phyloP scores from a whole-genome alignment of 2,113 vertebrate genomes.

The Electrona antarctica region DNA sequence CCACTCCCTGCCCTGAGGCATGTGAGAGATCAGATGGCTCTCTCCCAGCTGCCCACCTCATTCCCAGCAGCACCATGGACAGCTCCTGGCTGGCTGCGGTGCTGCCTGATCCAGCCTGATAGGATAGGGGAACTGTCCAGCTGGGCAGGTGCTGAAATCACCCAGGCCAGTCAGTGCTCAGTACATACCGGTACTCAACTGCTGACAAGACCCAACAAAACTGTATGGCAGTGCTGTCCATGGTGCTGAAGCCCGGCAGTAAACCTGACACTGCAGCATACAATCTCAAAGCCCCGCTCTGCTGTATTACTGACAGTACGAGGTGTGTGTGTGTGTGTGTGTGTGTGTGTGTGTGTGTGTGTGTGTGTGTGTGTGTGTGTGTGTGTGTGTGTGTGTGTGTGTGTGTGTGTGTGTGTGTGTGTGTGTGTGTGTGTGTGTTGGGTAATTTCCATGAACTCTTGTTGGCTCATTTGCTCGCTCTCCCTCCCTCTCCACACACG shows the following conservation, averaged over 20 bases:
- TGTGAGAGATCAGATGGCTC: conserved; percentile 38
- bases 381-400: too few species aligned
- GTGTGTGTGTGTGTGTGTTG: background rate
- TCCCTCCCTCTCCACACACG: conserved; percentile 9
- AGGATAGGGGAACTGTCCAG: conserved; percentile 40
- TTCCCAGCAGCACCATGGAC: background rate
- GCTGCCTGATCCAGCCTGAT: background rate
- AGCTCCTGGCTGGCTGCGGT: conserved; percentile 23
- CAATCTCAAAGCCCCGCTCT: background rate
- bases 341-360: conserved; percentile 40
- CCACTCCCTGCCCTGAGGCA: background rate
- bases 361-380: conserved; percentile 31
- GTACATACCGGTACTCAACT: background rate
- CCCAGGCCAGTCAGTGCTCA: background rate
- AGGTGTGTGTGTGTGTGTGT: too few species aligned
- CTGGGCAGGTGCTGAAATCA: conserved; percentile 35
- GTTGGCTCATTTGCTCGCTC: background rate
- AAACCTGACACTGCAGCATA: background rate
- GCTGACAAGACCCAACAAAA: too few species aligned
- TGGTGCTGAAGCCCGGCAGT: conserved; percentile 36
- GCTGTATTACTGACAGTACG: conserved; percentile 24
- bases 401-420: too few species aligned
- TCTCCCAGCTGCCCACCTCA: conserved; percentile 25
- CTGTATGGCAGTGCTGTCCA: too few species aligned
- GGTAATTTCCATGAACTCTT: background rate